Base-by-base conservation (phyloP, 1,140 invertebrate species). In the Polyergus mexicanus region DNA sequence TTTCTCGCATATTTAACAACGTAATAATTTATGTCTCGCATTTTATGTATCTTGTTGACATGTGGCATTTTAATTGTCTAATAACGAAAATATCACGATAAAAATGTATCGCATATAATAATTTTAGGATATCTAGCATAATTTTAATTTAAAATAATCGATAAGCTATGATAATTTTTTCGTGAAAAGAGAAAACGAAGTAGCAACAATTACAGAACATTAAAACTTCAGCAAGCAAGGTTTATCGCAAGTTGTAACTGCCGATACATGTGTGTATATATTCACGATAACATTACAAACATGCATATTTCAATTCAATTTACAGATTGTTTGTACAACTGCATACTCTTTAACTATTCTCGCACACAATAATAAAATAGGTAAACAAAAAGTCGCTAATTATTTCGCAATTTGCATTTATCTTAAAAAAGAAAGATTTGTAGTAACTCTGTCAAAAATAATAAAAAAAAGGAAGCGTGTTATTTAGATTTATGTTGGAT, bases 251-350 rank as follows among this genome's bases (percentile, higher is more conserved):
- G 22, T 6, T 11, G 25, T 62, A 60, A 80, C 22, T 71, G 5
- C 22, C n/a, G 35, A 66, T n/a, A 65, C 28, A 16, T 80, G 5
- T 13, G 10, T 54, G 19, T 41, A 28, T 62, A 13, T 25, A 16
- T 66, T 68, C 44, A 71, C 51, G 16, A 44, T 69, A 5, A 7
- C 3, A 22, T 75, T 63, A 63, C n/a, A 75, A 84, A 71, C 71
- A 71, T n/a, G 69, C 69, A 32, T 51, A 13, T 25, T 28, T 28
- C 25, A 28, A 28, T 28, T 38, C 13, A 8, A 75, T 25, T 62
- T 84, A 54, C 35, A 58, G 6, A 5, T 60, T 74, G 69, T 83
- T 74, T 83, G 25, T 75, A 84, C 41, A 84, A 51, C n/a, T 63
- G 41, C 4, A 38, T 41, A 58, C 22, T 44, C 25, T 58, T 35